Conservation (phyloP, 2,888 invertebrate genomes). For the Philereme vetulata region DNA sequence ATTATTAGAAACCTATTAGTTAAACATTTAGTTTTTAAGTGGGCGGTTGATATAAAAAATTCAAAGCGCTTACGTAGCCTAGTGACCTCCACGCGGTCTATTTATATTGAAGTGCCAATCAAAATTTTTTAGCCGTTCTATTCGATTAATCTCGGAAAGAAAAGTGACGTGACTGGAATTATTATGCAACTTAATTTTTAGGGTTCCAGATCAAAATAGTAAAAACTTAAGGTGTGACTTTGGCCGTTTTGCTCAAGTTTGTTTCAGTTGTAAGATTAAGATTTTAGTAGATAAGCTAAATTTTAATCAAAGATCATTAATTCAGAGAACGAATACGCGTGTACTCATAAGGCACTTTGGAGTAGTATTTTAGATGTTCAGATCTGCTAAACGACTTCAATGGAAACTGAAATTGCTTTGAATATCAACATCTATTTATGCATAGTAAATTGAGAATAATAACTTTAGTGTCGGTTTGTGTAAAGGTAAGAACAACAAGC, state of each 20-base stretch:
- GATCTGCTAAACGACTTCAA: slow-evolving; percentile 9
- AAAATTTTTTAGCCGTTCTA: slow-evolving; percentile 41
- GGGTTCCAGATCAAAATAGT: too few relatives aligned
- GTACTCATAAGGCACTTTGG: not conserved
- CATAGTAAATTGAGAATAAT: slow-evolving; percentile 29
- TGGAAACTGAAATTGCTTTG: slow-evolving; percentile 16
- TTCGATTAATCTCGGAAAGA: slow-evolving; percentile 48
- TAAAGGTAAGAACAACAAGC: slow-evolving; percentile 48
- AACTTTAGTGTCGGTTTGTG: slow-evolving; percentile 36
- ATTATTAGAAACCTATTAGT: slow-evolving; percentile 64
- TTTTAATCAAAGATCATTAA: not conserved
- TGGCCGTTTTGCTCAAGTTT: too few relatives aligned
- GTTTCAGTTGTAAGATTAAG: too few relatives aligned
- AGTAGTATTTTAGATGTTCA: not conserved
- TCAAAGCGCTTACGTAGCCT: slow-evolving; percentile 27
- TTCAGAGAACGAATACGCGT: not conserved
- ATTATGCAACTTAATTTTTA: slow-evolving; percentile 19
- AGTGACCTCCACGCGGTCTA: slow-evolving; percentile 32
- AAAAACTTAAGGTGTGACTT: too few relatives aligned
- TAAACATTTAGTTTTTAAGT: slow-evolving; percentile 48
- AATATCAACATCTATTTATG: slow-evolving; percentile 12
- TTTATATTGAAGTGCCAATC: slow-evolving; percentile 43
- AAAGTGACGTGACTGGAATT: slow-evolving; percentile 36
- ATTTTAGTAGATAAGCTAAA: not conserved
- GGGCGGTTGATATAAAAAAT: slow-evolving; percentile 34